Conservation (phyloP, 2,888 invertebrate species). For the Cremastinae sp. region DNA sequence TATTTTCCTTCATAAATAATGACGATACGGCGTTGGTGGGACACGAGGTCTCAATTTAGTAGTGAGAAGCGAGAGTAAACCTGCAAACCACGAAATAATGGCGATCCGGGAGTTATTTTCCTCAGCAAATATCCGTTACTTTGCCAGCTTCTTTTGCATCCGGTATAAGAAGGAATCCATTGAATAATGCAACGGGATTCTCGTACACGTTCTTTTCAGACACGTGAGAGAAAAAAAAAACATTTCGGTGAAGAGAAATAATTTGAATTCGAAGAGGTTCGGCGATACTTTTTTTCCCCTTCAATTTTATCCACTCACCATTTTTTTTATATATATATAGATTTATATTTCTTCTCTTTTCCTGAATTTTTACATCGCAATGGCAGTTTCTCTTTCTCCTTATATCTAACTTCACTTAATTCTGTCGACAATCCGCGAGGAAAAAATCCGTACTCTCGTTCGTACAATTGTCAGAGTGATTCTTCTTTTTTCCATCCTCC, state of each 20-base stretch:
- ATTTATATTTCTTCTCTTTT: conserved; percentile 8
- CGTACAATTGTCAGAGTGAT: neutral
- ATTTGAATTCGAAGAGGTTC: neutral
- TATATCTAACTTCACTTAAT: conserved; percentile 8
- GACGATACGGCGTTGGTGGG: conserved; percentile 13
- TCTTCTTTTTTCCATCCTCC: neutral
- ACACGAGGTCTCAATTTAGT: neutral
- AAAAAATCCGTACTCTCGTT: neutral
- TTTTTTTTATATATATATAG: neutral
- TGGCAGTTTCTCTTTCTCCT: conserved; percentile 22
- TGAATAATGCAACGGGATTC: conserved; percentile 43
- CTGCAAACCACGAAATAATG: conserved; percentile 16
- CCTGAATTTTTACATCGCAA: conserved; percentile 19
- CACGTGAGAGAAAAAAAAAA: neutral
- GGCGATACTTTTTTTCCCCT: conserved; percentile 9
- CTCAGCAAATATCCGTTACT: conserved; percentile 28
- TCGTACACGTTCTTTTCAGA: neutral
- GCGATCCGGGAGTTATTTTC: conserved; percentile 39
- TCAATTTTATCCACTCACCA: neutral
- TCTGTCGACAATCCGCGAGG: neutral
- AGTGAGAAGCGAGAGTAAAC: neutral
- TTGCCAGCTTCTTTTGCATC: neutral
- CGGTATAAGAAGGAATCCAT: neutral
- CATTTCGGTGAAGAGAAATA: neutral
- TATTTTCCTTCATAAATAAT: conserved; percentile 52